Evolutionary conservation across 2,888 invertebrate genomes (phyloP).

Genomic region (Campoplex nolae): DNA sequence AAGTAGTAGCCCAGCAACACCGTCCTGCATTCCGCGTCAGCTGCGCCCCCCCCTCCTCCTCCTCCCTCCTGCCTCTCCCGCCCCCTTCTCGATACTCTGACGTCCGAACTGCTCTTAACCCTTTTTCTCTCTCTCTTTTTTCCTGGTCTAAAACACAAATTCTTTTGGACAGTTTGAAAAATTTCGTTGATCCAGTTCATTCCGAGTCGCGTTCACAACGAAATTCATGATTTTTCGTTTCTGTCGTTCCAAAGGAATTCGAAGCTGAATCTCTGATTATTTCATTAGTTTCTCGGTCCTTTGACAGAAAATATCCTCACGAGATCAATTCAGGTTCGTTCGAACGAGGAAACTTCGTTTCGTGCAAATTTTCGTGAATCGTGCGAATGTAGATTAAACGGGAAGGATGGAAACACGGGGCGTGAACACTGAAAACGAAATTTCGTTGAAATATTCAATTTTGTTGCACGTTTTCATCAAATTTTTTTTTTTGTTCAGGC

Average conservation of each 20-base stretch:
- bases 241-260: too few relatives aligned
- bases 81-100: background rate
- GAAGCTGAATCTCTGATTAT: too few relatives aligned
- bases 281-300: background rate
- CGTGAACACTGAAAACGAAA: too few relatives aligned
- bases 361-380: too few relatives aligned
- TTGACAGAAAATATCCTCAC: background rate
- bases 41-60: slow-evolving; percentile 47
- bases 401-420: too few relatives aligned
- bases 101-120: slow-evolving; percentile 31
- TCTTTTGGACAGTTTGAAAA: background rate
- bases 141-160: slow-evolving; percentile 13
- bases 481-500: too few relatives aligned
- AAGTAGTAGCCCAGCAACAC: slow-evolving; percentile 58
- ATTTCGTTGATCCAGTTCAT: background rate
- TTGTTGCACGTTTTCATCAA: too few relatives aligned
- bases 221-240: background rate
- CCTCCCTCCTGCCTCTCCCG: background rate
- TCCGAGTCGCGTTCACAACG: too few relatives aligned
- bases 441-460: too few relatives aligned
- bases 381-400: too few relatives aligned
- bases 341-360: too few relatives aligned
- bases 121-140: slow-evolving; percentile 49
- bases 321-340: too few relatives aligned
- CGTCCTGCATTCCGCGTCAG: slow-evolving; percentile 65